A percentile compares a stretch with the other conserved stretches of the same genome.
Conservation (phyloP, 2,797 vertebrate species). For the Amniataba percoides region DNA sequence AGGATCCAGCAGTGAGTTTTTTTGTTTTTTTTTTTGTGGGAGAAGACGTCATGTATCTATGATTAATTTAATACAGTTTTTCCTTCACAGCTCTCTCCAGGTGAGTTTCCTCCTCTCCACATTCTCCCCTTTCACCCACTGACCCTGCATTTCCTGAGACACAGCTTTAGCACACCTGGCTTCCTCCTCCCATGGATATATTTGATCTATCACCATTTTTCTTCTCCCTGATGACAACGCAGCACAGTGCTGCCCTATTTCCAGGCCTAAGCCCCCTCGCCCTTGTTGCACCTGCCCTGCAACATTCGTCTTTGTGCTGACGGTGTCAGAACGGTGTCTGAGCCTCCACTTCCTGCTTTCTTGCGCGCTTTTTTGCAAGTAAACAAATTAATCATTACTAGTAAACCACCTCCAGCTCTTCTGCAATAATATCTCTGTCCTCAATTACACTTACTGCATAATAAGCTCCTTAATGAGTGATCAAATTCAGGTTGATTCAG, state of each 20-base stretch:
- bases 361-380: constrained; percentile 38
- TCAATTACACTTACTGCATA: constrained; percentile 33
- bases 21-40: not conserved
- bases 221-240: constrained; percentile 30
- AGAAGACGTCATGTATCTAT: constrained; percentile 24
- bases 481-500: constrained; percentile 31
- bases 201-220: constrained; percentile 60
- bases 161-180: constrained; percentile 62
- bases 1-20: not conserved
- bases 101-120: constrained; percentile 24
- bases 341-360: constrained; percentile 31
- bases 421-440: constrained; percentile 19
- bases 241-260: constrained; percentile 50
- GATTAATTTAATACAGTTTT: constrained; percentile 56
- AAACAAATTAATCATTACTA: constrained; percentile 60
- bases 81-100: constrained; percentile 23
- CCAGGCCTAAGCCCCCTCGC: constrained; percentile 36
- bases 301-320: constrained; percentile 55
- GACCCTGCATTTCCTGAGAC: constrained; percentile 47
- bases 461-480: constrained; percentile 46
- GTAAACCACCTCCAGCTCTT: constrained; percentile 13
- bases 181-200: constrained; percentile 38
- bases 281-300: constrained; percentile 61
- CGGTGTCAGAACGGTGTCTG: constrained; percentile 36
- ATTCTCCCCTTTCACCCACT: constrained; percentile 49